Base-by-base conservation (phyloP, 2,888 invertebrate species). In the Incurvaria masculella region DNA sequence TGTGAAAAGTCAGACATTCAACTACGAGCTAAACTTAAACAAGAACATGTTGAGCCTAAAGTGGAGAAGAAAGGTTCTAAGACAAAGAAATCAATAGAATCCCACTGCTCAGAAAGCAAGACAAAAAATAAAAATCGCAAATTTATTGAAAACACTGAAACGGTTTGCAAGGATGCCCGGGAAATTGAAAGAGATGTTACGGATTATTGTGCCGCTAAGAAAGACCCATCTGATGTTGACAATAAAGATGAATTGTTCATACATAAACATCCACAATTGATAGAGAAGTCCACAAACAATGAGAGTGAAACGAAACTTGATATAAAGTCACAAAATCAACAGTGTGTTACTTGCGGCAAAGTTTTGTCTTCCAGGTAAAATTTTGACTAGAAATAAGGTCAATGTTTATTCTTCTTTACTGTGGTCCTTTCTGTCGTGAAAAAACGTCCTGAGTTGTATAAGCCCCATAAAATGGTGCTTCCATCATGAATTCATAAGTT, bases 271-370 rank as follows among this genome's bases (percentile, higher is more conserved):
- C 21, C 20, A 43, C 21, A 21, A 46, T 50, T 44, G 49, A 47
- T 45, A 52, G 55, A 50, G 49, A 52, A 44, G 50, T 21, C 45
- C 42, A 46, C 16, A 49, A 46, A 21, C 27, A 48, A 19, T n/a
- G 48, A 46, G 39, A 49, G 45, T 27, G 52, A 50, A 40, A 60
- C 56, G 48, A 60, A n/a, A n/a, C n/a, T n/a, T n/a, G n/a, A 48
- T 14, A 49, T 59, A 48, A 57, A 54, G 43, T 45, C 56, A 21
- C 58, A 51, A 19, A 68, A 67, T 52, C 68, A 69, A 45, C 79
- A 79, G 60, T 80, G 79, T 55, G 71, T 65, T 53, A 72, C 67
- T 26, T 80, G 80, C 64, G 79, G 79, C n/a, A 79, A 76, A 66
- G 66, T 79, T 21, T 71, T 79, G 70, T 76, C 78, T 20, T 78